These are phyloP conservation scores for Laothoe populi DNA, from an alignment of 2,888 invertebrate species.

Conservation along the genomic window DNA sequence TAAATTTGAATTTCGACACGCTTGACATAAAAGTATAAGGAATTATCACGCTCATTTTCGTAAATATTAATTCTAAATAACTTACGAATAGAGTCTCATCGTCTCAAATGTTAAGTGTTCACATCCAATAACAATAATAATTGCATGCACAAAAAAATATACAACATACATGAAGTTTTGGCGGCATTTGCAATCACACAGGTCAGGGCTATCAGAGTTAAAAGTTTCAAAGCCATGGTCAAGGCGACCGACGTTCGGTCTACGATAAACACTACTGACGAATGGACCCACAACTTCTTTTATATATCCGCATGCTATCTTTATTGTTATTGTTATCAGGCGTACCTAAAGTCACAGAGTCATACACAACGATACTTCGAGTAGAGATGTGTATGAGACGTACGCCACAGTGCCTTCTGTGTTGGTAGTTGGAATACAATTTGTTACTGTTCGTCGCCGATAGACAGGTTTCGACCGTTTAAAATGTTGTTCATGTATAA, in stretches of 20 bases:
- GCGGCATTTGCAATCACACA: conserved; percentile 62
- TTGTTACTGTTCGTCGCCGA: not conserved
- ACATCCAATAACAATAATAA: conserved; percentile 31
- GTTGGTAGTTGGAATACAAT: not conserved
- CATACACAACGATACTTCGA: conserved; percentile 6
- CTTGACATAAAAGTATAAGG: not conserved
- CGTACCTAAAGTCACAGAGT: conserved; percentile 16
- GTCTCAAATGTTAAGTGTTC: conserved; percentile 28
- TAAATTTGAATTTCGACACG: not conserved
- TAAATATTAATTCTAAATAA: conserved; percentile 2
- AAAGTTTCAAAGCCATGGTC: conserved; percentile 74
- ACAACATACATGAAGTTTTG: conserved; percentile 71
- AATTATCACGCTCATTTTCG: not conserved
- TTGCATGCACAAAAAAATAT: conserved; percentile 28
- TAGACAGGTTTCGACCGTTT: conserved; percentile 22
- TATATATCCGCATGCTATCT: conserved; percentile 64
- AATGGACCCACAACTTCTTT: conserved; percentile 57
- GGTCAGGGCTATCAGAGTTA: conserved; percentile 62
- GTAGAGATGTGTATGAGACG: conserved; percentile 10
- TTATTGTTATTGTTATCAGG: conserved; percentile 27
- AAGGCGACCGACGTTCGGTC: conserved; percentile 65
- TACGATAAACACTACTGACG: conserved; percentile 59
- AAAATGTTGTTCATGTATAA: conserved; percentile 32
- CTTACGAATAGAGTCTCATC: conserved; percentile 24
- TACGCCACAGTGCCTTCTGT: conserved; percentile 1